phyloP scores from a whole-genome alignment of 2,113 vertebrate genomes.

The Astur gentilis region DNA sequence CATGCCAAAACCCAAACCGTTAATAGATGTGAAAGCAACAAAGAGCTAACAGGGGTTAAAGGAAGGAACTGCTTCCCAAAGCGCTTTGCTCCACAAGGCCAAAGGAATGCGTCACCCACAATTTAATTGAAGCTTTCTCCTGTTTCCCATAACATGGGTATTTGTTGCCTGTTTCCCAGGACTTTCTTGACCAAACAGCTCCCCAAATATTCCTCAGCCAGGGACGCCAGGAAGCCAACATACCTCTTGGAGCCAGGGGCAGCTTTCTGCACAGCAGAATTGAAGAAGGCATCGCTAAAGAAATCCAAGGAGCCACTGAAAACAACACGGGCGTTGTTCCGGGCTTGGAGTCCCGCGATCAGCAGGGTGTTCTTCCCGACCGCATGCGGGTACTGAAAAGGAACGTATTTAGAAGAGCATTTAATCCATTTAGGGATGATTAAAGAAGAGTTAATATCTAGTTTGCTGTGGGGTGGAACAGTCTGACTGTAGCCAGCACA shows the following conservation, averaged over 20 bases:
- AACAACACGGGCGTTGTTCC: slow-evolving; percentile 94
- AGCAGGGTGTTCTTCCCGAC: slow-evolving; percentile 97
- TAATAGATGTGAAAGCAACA: background rate
- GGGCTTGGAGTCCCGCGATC: slow-evolving; percentile 92
- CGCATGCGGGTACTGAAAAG: slow-evolving; percentile 88
- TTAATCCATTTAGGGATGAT: rapidly evolving
- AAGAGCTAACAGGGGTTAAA: background rate
- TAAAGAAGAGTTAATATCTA: background rate
- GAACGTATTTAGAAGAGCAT: rapidly evolving
- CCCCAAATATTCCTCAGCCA: rapidly evolving
- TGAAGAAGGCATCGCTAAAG: slow-evolving; percentile 96
- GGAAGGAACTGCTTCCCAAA: background rate
- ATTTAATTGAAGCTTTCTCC: background rate
- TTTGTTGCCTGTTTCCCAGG: background rate
- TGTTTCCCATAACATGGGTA: background rate
- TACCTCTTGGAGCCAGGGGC: slow-evolving; percentile 84
- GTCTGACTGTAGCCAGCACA: rapidly evolving
- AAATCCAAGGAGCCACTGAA: slow-evolving; percentile 96
- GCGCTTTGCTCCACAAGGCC: rapidly evolving
- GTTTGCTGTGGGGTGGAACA: background rate
- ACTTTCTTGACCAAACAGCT: background rate
- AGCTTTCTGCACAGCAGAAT: slow-evolving; percentile 91
- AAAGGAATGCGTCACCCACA: rapidly evolving
- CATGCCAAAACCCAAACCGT: rapidly evolving
- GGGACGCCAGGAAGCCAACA: rapidly evolving